Evolutionary conservation across 2,113 vertebrate genomes (phyloP), one percentile per base, ranked within the genome.

Genomic region (Zosterops pallidus): DNA sequence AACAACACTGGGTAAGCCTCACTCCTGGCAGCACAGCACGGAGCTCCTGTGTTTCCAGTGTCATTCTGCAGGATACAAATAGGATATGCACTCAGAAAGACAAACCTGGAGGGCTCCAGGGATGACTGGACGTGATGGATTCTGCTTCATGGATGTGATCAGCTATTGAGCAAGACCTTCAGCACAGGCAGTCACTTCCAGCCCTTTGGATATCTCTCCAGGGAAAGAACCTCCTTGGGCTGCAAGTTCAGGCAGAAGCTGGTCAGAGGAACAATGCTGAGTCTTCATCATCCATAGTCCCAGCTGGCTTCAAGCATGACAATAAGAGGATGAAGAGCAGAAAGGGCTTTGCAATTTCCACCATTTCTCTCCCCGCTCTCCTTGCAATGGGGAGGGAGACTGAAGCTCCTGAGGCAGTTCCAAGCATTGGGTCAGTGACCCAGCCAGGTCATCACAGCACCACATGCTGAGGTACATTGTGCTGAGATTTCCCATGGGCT

Each of bases 1-100:
- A 24, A 26, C 2, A 4, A 2, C 22, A 2, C 1, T 0, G 5
- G 47, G 5, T 31, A 23, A 29, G 21, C 31, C 42, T 42, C 3
- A 2, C 15, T 62, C 23, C 62, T 7, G 41, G 44, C 57, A 67
- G 78, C 33, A 35, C 29, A 35, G 33, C 39, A 1, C 1, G 20
- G 21, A 65, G 70, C 62, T 82, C 53, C 4, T 0, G 15, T 4
- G 29, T 12, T 42, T 17, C 35, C 83, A 44, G 70, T 4, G 57
- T 18, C 42, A 7, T 24, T 33, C 33, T 42, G 18, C 4, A 4
- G 20, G 33, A 9, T 5, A 56, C 6, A 4, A 62, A 46, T 4
- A 21, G 6, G n/a, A 35, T 5, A 18, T 5, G 18, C 29, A 44
- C 37, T 44, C 37, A 64, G 29, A 31, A 60, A 25, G 41, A 56